Conservation (phyloP, 2,113 vertebrate species). For the Kryptolebias marmoratus region DNA sequence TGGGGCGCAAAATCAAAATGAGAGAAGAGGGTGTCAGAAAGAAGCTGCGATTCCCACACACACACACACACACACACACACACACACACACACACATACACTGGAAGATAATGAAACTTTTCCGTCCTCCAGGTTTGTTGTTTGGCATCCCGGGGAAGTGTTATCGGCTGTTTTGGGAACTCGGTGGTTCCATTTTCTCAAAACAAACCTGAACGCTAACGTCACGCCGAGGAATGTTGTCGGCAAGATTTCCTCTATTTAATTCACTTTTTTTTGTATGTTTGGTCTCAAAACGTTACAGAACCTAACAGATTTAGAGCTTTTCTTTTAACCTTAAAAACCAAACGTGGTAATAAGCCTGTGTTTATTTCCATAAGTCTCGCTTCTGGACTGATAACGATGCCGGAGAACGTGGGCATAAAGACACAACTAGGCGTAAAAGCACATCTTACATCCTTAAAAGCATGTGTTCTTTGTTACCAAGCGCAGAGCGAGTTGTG, state of each 20-base stretch:
- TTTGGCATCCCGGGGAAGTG: conserved; percentile 33
- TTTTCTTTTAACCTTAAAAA: background rate
- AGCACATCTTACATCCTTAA: conserved; percentile 5
- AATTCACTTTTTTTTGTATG: background rate
- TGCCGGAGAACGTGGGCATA: background rate
- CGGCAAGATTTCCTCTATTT: conserved; percentile 18
- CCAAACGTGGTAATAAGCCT: background rate
- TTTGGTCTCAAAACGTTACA: conserved; percentile 17
- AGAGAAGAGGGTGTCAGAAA: conserved; percentile 23
- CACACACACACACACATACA: background rate
- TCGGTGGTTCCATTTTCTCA: conserved; percentile 33
- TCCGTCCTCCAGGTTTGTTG: conserved; percentile 25
- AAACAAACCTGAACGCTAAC: conserved; percentile 47
- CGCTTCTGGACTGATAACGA: background rate
- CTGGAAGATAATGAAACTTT: conserved; percentile 39
- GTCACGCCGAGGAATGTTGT: conserved; percentile 3
- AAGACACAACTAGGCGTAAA: conserved; percentile 4
- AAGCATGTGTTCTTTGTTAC: conserved; percentile 56
- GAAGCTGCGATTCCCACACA: conserved; percentile 38
- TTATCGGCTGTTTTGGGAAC: conserved; percentile 70
- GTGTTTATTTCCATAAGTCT: conserved; percentile 1
- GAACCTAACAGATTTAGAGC: conserved; percentile 20
- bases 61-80: background rate
- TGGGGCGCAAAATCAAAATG: conserved; percentile 35
- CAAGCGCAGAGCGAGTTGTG: background rate